Conservation (phyloP, 1,140 invertebrate genomes). For the Wiebesia pumilae region DNA sequence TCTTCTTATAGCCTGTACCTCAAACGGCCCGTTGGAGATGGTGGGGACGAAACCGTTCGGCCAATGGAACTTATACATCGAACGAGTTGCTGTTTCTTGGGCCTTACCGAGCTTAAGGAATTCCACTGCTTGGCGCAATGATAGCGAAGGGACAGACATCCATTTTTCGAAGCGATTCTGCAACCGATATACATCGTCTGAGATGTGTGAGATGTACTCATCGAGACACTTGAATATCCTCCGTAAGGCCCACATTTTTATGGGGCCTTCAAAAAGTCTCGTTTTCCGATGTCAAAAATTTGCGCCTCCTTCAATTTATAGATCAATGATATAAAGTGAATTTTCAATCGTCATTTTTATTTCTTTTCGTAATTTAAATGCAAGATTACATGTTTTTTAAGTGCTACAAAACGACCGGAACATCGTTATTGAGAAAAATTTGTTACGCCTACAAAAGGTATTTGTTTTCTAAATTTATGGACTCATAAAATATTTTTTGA, state of each 20-base stretch:
- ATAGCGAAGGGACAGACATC: neutral
- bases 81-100: neutral
- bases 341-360: no score
- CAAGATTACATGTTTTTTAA: no score
- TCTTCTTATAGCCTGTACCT: constrained; percentile 52
- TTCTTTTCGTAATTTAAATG: no score
- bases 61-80: neutral
- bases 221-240: neutral
- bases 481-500: no score
- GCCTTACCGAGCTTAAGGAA: neutral
- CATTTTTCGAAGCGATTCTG: neutral
- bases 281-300: neutral
- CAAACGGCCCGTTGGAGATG: neutral
- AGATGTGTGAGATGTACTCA: neutral
- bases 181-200: neutral
- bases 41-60: constrained; percentile 33
- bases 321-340: no score
- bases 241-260: neutral
- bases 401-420: no score
- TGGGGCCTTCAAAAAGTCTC: neutral
- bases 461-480: no score
- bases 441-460: no score
- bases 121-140: neutral
- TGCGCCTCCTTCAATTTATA: no score
- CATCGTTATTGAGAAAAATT: no score